Evolutionary conservation across 2,888 invertebrate genomes (phyloP).

Genomic region (Cryptocheilus praepositus): DNA sequence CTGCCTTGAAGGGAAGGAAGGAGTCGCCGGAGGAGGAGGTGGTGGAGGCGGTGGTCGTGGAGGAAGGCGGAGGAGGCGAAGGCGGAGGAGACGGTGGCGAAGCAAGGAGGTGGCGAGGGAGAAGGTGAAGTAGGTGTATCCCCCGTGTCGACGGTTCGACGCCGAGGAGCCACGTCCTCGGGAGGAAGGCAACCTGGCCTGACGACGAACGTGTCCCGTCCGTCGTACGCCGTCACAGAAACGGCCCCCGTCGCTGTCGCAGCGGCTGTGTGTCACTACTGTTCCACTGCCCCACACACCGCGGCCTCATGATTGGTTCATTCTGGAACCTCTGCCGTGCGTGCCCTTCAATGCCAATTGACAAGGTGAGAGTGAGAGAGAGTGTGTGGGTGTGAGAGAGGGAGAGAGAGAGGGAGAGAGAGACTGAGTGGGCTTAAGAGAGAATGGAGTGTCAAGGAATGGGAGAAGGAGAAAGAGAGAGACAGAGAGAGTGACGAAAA

Average conservation of each 20-base stretch:
- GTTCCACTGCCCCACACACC: slow-evolving; percentile 71
- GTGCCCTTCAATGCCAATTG: slow-evolving; percentile 97
- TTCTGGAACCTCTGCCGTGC: slow-evolving; percentile 98
- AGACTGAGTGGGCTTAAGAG: background rate
- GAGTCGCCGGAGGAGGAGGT: slow-evolving; percentile 9
- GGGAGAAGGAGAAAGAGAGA: background rate
- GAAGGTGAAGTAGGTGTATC: slow-evolving; percentile 37
- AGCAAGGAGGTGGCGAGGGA: slow-evolving; percentile 13
- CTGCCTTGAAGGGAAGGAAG: slow-evolving; percentile 27
- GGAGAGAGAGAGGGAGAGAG: background rate
- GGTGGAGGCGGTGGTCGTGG: slow-evolving; percentile 5
- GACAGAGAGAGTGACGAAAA: no score
- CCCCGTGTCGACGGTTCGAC: slow-evolving; percentile 31
- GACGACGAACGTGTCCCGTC: slow-evolving; percentile 7
- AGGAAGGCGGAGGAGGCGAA: slow-evolving; percentile 4
- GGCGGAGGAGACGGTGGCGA: no score
- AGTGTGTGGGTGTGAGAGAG: background rate
- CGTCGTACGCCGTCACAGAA: slow-evolving; percentile 44
- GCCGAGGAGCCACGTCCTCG: slow-evolving; percentile 44
- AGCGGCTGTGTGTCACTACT: slow-evolving; percentile 66
- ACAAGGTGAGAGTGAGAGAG: slow-evolving; percentile 84
- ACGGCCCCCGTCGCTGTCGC: slow-evolving; percentile 55
- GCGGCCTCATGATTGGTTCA: slow-evolving; percentile 92
- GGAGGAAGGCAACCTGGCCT: slow-evolving; percentile 47
- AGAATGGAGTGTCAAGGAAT: background rate